Evolutionary conservation across 2,113 vertebrate genomes (phyloP).

Genomic region (Actenoides hombroni): DNA sequence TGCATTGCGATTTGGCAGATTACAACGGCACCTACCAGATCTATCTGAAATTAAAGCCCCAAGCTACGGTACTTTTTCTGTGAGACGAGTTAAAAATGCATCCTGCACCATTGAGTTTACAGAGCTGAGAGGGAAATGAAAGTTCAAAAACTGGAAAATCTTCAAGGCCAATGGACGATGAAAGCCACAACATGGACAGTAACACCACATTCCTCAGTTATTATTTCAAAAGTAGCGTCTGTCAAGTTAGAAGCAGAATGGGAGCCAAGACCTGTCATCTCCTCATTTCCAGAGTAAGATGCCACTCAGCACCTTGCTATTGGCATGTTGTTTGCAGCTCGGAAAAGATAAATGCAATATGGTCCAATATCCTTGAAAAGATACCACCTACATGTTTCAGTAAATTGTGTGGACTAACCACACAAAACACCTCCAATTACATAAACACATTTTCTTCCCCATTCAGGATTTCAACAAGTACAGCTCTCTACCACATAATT

Average conservation of each 20-base stretch:
- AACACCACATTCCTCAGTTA: not conserved
- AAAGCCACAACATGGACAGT: not conserved
- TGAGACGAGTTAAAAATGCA: not conserved
- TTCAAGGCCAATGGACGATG: not conserved
- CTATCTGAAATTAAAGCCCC: not conserved
- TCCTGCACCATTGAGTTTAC: not conserved
- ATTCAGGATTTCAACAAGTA: not conserved
- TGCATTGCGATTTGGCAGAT: not conserved
- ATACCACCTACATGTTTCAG: not conserved
- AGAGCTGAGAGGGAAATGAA: not conserved
- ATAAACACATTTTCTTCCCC: not conserved
- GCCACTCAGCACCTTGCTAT: not conserved
- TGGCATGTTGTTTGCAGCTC: not conserved
- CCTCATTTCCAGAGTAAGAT: not conserved
- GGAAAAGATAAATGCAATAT: not conserved
- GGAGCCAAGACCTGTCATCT: not conserved
- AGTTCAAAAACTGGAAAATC: not conserved
- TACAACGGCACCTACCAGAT: not conserved
- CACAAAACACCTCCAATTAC: not conserved
- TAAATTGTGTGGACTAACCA: not conserved
- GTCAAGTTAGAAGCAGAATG: not conserved
- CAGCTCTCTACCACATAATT: not conserved
- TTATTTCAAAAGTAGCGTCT: not conserved
- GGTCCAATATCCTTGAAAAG: not conserved
- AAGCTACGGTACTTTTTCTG: not conserved